Evolutionary conservation across 2,797 vertebrate species (phyloP).

Genomic region (Nyctibius grandis): DNA sequence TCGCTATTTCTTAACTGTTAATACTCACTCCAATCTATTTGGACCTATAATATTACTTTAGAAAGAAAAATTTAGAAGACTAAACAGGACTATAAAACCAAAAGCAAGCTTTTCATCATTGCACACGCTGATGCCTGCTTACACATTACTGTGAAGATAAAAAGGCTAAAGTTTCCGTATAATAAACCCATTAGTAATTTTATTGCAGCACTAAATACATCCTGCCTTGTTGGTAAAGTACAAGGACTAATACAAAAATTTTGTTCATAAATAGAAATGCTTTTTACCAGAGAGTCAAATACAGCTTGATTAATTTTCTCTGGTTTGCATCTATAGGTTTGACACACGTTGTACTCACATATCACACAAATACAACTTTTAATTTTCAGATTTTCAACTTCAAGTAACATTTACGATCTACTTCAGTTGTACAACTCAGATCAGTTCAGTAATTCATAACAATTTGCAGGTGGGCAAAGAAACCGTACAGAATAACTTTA

Average conservation of each 20-base stretch:
- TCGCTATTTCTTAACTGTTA: conserved; percentile 1
- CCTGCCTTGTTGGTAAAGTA: neutral
- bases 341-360: neutral
- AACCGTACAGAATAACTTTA: too few species aligned
- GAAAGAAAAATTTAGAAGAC: conserved; percentile 51
- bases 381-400: too few species aligned
- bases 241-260: neutral
- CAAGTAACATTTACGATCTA: neutral
- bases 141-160: conserved; percentile 8
- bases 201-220: conserved; percentile 44
- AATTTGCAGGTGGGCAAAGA: neutral
- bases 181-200: conserved; percentile 24
- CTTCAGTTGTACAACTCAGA: neutral
- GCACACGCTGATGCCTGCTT: conserved; percentile 5
- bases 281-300: neutral
- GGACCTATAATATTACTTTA: conserved; percentile 35
- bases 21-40: conserved; percentile 36
- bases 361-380: neutral
- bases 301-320: neutral
- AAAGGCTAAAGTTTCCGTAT: conserved; percentile 44
- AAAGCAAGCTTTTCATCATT: conserved; percentile 27
- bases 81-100: conserved; percentile 41
- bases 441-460: neutral
- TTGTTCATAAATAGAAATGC: conserved; percentile 10
- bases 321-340: neutral